A percentile compares a stretch with the other conserved stretches of the same genome.
These are phyloP conservation scores for Lepidotrigona ventralis DNA, from an alignment of 1,140 invertebrate species.

Conservation along the genomic window DNA sequence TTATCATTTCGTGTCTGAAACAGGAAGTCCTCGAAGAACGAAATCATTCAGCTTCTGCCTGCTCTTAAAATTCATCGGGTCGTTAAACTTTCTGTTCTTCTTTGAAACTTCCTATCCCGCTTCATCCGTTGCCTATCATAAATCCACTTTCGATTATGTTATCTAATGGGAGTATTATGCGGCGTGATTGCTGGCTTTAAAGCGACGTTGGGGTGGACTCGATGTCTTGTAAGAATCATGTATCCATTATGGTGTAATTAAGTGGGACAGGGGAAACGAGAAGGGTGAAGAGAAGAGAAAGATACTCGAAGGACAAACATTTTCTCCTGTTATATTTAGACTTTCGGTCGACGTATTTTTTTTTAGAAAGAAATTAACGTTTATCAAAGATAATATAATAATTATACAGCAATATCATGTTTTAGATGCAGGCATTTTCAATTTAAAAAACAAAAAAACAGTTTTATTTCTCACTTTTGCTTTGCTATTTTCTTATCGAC, in stretches of 20 bases:
- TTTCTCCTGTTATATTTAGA: not conserved
- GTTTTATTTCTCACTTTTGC: too few species aligned
- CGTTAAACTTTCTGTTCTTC: constrained; percentile 34
- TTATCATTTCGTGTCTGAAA: not conserved
- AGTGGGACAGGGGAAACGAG: not conserved
- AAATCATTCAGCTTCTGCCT: not conserved
- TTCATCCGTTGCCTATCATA: constrained; percentile 70
- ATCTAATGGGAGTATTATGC: constrained; percentile 79
- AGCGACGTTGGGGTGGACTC: constrained; percentile 60
- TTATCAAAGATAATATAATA: too few species aligned
- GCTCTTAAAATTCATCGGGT: constrained; percentile 23
- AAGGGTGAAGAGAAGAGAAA: not conserved
- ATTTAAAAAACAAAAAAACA: too few species aligned
- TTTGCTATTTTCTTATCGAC: too few species aligned
- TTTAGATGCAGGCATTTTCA: too few species aligned
- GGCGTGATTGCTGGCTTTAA: constrained; percentile 78
- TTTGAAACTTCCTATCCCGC: constrained; percentile 55
- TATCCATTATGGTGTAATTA: constrained; percentile 53
- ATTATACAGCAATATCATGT: too few species aligned
- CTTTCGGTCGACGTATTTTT: not conserved
- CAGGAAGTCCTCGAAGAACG: not conserved
- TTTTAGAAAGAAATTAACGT: not conserved
- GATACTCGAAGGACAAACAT: not conserved
- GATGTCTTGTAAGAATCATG: constrained; percentile 40
- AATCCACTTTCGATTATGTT: constrained; percentile 79